These are phyloP conservation scores for Narcine bancroftii DNA, from an alignment of 2,113 vertebrate genomes.

Conservation along the genomic window DNA sequence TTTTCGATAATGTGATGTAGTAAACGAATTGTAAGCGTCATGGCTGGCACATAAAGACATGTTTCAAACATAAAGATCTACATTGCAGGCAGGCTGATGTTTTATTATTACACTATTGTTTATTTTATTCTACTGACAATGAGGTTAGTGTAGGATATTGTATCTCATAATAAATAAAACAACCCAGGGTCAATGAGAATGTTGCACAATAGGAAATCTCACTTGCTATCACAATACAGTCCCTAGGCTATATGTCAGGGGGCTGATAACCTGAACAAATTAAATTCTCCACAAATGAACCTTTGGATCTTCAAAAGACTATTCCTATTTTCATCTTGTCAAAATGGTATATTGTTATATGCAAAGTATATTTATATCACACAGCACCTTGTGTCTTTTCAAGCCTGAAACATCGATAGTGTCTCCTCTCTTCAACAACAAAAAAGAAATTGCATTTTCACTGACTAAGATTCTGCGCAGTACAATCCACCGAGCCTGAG, in stretches of 20 bases:
- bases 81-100: not conserved
- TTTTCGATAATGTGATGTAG: not conserved
- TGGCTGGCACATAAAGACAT: not conserved
- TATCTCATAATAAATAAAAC: constrained; percentile 11
- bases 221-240: not conserved
- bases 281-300: not conserved
- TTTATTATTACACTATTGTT: not conserved
- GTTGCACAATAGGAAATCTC: not conserved
- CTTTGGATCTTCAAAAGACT: not conserved
- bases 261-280: not conserved
- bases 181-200: not conserved
- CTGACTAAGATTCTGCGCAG: not conserved
- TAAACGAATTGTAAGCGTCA: not conserved
- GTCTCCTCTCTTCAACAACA: not conserved
- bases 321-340: not conserved
- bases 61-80: not conserved
- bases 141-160: constrained; percentile 41
- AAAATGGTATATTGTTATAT: not conserved
- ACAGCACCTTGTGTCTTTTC: not conserved
- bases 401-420: not conserved
- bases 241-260: not conserved
- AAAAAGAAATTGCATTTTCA: not conserved
- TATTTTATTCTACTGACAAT: constrained; percentile 30
- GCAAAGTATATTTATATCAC: not conserved
- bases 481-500: not conserved